phyloP scores from a whole-genome alignment of 2,113 vertebrate species.

The Trogon surrucura region DNA sequence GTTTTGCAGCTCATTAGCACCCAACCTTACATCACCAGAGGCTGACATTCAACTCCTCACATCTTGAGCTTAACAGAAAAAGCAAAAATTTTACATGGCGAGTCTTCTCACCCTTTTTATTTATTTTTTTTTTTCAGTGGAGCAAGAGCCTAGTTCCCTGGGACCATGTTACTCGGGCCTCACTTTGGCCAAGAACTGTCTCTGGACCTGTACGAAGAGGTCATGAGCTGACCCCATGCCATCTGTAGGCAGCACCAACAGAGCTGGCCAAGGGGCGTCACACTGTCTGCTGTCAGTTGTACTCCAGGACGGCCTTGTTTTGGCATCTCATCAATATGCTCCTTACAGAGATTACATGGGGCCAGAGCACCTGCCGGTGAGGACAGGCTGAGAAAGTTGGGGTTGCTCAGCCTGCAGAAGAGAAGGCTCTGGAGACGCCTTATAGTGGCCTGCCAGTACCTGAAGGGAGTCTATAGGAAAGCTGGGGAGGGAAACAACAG shows the following conservation, averaged over 20 bases:
- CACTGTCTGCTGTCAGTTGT: neutral
- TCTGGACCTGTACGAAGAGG: too few relatives aligned
- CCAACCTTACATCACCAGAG: fast-evolving
- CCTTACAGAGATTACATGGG: fast-evolving
- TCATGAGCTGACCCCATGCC: too few relatives aligned
- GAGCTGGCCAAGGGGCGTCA: too few relatives aligned
- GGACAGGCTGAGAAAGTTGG: too few relatives aligned
- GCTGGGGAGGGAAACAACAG: too few relatives aligned
- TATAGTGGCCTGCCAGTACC: too few relatives aligned
- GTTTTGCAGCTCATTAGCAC: neutral
- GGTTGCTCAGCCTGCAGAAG: too few relatives aligned
- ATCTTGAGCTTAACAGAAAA: neutral
- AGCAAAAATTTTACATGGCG: neutral
- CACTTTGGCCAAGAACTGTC: too few relatives aligned
- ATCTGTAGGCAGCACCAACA: neutral
- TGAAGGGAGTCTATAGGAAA: too few relatives aligned
- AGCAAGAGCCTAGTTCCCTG: neutral
- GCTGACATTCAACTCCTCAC: neutral
- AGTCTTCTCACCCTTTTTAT: neutral
- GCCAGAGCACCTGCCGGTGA: too few relatives aligned
- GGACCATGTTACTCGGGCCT: neutral
- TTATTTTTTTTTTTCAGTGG: neutral
- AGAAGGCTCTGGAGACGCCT: too few relatives aligned
- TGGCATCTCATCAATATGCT: fast-evolving
- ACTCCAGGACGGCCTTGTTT: too few relatives aligned